Evolutionary conservation across 2,888 invertebrate genomes (phyloP).

Genomic region (Caenorhabditis japonica): DNA sequence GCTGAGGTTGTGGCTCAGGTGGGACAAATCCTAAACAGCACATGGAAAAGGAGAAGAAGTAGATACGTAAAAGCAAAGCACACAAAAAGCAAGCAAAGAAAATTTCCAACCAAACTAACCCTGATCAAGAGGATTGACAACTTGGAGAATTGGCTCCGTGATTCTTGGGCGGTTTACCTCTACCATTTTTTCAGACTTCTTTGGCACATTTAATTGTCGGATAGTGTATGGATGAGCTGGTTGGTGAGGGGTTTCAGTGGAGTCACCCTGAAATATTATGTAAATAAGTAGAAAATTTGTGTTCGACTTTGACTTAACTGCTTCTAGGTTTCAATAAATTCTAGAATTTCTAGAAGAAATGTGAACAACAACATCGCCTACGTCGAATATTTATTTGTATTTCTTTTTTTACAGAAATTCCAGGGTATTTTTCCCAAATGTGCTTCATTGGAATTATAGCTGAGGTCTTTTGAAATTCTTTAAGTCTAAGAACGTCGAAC

Average conservation of each 20-base stretch:
- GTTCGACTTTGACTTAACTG: no score
- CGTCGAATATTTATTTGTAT: no score
- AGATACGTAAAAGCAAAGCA: conserved; percentile 19
- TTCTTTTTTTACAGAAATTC: no score
- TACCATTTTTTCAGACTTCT: conserved; percentile 41
- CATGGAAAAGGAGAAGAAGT: no score
- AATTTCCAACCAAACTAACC: conserved; percentile 21
- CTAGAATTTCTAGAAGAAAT: no score
- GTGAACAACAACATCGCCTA: no score
- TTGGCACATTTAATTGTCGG: conserved; percentile 46
- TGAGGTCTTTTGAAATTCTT: no score
- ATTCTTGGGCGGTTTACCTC: conserved; percentile 28
- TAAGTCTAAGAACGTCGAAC: no score
- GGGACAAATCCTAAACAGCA: conserved; percentile 48
- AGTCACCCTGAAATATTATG: conserved; percentile 31
- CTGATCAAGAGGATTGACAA: conserved; percentile 49
- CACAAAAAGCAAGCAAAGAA: conserved; percentile 2
- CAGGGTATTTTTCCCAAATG: no score
- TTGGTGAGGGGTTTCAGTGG: conserved; percentile 5
- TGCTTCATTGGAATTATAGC: no score
- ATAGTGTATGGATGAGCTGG: conserved; percentile 35
- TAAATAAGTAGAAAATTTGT: no score
- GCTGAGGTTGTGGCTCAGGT: conserved; percentile 35
- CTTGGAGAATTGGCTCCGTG: conserved; percentile 44
- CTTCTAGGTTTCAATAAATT: no score